Percentiles rank a stretch among this genome's conserved stretches.
phyloP scores from a whole-genome alignment of 2,797 vertebrate genomes.

The Mormyrus hasselquistii region DNA sequence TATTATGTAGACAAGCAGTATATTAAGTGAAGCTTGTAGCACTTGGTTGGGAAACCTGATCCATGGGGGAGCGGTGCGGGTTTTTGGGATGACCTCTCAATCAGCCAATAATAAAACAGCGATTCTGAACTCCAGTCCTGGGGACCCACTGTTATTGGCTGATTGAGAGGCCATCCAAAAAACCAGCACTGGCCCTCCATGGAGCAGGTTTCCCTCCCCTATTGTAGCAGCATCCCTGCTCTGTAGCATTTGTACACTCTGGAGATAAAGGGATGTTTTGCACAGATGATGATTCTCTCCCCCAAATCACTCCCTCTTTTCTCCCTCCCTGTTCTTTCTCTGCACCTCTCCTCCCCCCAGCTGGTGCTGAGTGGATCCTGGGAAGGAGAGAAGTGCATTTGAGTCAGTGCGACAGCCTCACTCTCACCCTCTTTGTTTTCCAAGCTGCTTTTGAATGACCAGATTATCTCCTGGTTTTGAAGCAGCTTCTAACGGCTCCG shows the following conservation, averaged over 20 bases:
- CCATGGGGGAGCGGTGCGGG: neutral
- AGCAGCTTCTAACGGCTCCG: conserved; percentile 67
- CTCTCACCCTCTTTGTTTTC: neutral
- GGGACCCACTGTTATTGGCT: neutral
- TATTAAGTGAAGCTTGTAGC: neutral
- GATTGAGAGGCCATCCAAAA: neutral
- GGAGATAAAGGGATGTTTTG: neutral
- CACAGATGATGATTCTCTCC: neutral
- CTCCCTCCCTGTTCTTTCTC: neutral
- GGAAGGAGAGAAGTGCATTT: neutral
- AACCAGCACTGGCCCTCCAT: neutral
- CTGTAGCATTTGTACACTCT: neutral
- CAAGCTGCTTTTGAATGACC: neutral
- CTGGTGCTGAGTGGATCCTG: neutral
- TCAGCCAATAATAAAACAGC: neutral
- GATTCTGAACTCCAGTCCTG: neutral
- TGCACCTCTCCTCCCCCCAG: neutral
- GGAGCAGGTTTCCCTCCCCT: neutral
- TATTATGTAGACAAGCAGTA: neutral
- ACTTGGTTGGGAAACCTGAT: neutral
- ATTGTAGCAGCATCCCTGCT: neutral
- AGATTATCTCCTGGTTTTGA: conserved; percentile 35
- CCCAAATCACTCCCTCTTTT: neutral
- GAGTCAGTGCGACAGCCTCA: neutral
- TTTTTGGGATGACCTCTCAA: neutral